Base-by-base conservation (phyloP, 2,888 invertebrate species). In the Drosophila atripex region DNA sequence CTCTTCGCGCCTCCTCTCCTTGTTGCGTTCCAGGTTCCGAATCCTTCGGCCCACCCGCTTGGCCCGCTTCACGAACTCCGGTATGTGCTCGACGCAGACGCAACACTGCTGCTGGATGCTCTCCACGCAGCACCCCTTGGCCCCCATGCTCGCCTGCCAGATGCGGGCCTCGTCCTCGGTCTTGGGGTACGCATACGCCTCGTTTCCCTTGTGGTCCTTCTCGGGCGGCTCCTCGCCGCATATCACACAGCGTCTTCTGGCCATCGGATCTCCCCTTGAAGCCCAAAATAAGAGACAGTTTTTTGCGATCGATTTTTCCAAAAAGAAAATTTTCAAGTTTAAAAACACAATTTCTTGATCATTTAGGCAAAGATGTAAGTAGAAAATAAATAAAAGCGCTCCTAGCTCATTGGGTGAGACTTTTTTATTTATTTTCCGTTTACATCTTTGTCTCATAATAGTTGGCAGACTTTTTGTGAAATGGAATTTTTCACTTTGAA, bases 21-120 rank as follows among this genome's bases (percentile, higher is more conserved):
- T 47, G 1, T 46, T 41, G 7, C 54, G 21, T 7, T 54, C n/a
- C 0, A 21, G 12, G 12, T 0, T n/a, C 5, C 49, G 39, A 11
- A 35, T 28, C 12, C 43, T 51, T 2, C 30, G 32, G 1, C 66
- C 58, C 28, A 78, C 65, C 41, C 50, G 35, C 28, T 78, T 68
- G 16, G 83, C 70, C 21, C 68, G 69, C 16, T 57, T 50, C 39
- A 84, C 73, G 43, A 86, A 86, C 16, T 84, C 68, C 1, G 88
- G 87, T 23, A 84, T 78, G 25, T 84, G 84, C 25, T 70, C 56
- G 11, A 80, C 63, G 45, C 84, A 84, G 32, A 84, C 88, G 54
- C 85, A 86, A 9, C 76, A 88, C 9, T 46, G 39, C 1, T 71
- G 46, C 11, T 51, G 70, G 9, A 84, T 75, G 9, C 61, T 57